Conservation (phyloP, 2,113 vertebrate species). For the Pedetes capensis region DNA sequence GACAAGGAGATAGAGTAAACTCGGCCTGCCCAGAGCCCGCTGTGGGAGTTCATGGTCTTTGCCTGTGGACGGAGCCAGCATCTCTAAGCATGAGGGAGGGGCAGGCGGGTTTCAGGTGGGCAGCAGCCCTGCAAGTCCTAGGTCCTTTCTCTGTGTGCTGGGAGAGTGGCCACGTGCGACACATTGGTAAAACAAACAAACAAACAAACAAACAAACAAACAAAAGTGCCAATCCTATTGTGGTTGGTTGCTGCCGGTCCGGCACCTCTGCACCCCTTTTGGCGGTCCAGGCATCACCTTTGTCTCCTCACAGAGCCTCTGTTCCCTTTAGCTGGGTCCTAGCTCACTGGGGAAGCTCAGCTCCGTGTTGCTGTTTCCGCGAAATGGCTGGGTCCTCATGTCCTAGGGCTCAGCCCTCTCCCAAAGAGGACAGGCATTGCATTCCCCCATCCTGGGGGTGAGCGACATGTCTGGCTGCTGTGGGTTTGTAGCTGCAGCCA, state of each 20-base stretch:
- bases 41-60: background rate
- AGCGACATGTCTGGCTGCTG: background rate
- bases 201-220: no score
- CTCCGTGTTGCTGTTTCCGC: background rate
- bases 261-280: no score
- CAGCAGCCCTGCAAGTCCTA: background rate
- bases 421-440: background rate
- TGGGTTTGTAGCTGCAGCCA: background rate
- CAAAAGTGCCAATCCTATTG: no score
- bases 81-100: background rate
- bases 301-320: background rate
- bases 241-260: no score
- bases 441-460: background rate
- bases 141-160: background rate
- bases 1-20: background rate
- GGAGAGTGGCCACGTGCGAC: background rate
- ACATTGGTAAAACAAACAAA: background rate
- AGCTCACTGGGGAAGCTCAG: background rate
- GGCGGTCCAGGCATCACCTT: background rate
- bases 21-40: background rate
- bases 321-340: background rate
- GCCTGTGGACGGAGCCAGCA: background rate
- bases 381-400: background rate
- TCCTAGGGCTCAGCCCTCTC: background rate
- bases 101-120: background rate